These are phyloP conservation scores for Empidonax alnorum DNA, from an alignment of 2,113 vertebrate genomes.

Conservation along the genomic window DNA sequence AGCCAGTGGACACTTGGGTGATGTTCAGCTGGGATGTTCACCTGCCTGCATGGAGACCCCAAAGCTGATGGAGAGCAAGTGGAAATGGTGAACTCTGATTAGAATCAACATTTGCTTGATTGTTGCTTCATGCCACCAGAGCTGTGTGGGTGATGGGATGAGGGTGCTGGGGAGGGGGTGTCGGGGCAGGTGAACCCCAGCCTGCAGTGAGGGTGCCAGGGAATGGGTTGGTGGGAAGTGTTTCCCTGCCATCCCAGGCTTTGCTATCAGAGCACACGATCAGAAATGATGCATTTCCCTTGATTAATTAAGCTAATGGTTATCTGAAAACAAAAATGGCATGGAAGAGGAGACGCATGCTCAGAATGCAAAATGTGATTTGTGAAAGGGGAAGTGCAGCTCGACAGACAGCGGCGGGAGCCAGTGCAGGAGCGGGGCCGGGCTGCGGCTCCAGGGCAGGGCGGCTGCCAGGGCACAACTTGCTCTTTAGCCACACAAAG, in stretches of 20 bases:
- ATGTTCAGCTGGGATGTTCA: neutral
- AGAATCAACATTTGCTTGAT: neutral
- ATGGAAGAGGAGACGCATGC: slow-evolving; percentile 56
- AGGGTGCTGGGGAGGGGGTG: neutral
- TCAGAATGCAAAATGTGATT: slow-evolving; percentile 42
- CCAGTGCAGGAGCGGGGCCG: neutral
- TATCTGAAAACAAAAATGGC: slow-evolving; percentile 66
- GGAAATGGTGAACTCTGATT: neutral
- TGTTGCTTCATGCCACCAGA: rapidly evolving
- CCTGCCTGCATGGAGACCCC: neutral
- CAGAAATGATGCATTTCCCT: slow-evolving; percentile 14
- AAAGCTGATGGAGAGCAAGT: neutral
- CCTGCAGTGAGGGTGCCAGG: rapidly evolving
- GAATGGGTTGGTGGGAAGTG: neutral
- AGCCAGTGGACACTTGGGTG: neutral
- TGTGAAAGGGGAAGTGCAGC: slow-evolving; percentile 52
- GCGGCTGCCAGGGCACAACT: neutral
- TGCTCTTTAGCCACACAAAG: neutral
- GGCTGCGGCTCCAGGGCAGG: neutral
- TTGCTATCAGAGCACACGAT: neutral
- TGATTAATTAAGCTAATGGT: slow-evolving; percentile 63
- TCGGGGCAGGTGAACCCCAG: neutral
- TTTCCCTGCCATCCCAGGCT: neutral
- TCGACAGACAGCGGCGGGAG: neutral
- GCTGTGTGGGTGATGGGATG: neutral